Evolutionary conservation across 2,888 invertebrate genomes (phyloP).

Genomic region (Xiphydria camelus): DNA sequence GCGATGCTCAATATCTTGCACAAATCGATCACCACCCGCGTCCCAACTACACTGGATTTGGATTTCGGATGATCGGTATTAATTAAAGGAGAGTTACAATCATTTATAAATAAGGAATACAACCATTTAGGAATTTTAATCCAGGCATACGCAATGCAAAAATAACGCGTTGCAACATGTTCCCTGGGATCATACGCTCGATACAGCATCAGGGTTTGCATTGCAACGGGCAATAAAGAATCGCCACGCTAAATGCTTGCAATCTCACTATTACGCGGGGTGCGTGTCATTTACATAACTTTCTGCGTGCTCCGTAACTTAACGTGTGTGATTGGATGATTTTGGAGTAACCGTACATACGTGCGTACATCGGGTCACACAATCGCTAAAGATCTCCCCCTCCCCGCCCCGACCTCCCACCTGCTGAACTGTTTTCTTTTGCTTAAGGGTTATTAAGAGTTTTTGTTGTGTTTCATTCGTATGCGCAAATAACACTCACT

Average conservation of each 20-base stretch:
- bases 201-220: no score
- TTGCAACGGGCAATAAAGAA: constrained; percentile 37
- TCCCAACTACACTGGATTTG: no score
- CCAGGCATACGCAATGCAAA: constrained; percentile 37
- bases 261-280: constrained; percentile 48
- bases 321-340: constrained; percentile 41
- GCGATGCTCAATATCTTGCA: no score
- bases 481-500: constrained; percentile 58
- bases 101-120: constrained; percentile 27
- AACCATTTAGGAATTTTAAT: constrained; percentile 32
- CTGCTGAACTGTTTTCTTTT: constrained; percentile 9
- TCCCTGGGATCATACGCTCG: no score
- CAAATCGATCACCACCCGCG: no score
- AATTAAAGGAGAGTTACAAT: no score
- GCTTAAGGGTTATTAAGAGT: constrained; percentile 24
- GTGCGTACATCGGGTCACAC: constrained; percentile 49
- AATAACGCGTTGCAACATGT: no score
- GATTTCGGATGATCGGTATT: no score
- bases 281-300: constrained; percentile 37
- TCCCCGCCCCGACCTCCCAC: constrained; percentile 21
- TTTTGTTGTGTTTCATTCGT: constrained; percentile 52
- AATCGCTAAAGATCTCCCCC: constrained; percentile 48
- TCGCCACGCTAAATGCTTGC: constrained; percentile 47
- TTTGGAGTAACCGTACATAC: constrained; percentile 48
- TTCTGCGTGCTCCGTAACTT: constrained; percentile 48